phyloP scores from a whole-genome alignment of 2,797 vertebrate genomes.

The Vireo griseus region DNA sequence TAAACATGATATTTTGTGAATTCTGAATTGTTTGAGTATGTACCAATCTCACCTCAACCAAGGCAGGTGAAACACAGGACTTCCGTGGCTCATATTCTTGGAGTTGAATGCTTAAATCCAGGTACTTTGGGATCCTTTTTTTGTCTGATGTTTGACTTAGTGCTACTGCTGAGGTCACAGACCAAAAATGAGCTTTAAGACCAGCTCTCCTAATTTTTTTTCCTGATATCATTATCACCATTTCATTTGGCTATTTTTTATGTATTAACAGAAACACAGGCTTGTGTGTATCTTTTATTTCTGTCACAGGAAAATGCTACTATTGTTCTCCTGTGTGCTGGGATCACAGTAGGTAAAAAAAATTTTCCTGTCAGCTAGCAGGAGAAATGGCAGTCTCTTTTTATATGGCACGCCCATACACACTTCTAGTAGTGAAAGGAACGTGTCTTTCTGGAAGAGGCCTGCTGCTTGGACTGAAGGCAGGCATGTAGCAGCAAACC shows the following conservation, averaged over 20 bases:
- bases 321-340: background rate
- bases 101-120: background rate
- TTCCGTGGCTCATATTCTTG: background rate
- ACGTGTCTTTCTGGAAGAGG: background rate
- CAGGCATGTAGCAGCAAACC: background rate
- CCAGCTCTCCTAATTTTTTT: background rate
- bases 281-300: background rate
- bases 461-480: background rate
- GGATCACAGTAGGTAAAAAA: background rate
- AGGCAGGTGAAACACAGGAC: background rate
- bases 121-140: background rate
- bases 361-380: background rate
- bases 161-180: background rate
- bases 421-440: background rate
- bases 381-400: background rate
- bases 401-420: background rate
- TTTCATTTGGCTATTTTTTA: background rate
- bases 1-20: background rate
- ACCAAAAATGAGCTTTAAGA: background rate
- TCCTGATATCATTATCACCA: background rate
- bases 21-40: background rate
- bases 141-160: background rate
- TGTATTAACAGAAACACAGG: background rate
- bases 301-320: background rate
- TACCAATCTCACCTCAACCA: background rate